Evolutionary conservation across 2,888 invertebrate genomes (phyloP).

Genomic region (Labia minor): DNA sequence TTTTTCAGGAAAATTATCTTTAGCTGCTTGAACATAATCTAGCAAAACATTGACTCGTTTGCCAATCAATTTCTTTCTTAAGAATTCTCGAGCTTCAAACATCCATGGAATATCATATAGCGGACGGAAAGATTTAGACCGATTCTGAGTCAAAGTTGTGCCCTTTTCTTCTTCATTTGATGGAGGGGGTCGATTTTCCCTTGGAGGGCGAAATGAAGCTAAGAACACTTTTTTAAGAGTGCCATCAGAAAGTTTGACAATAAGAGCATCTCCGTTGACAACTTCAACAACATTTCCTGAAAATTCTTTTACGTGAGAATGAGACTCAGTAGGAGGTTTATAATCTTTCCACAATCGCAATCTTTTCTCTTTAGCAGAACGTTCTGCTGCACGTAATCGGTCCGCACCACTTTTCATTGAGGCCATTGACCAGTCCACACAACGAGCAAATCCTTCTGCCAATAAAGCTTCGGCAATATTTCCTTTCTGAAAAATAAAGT

Average conservation of each 20-base stretch:
- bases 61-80: slow-evolving; percentile 89
- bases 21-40: slow-evolving; percentile 93
- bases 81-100: slow-evolving; percentile 95
- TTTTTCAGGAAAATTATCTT: slow-evolving; percentile 89
- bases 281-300: slow-evolving; percentile 77
- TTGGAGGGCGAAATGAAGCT: slow-evolving; percentile 88
- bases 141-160: slow-evolving; percentile 37
- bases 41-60: slow-evolving; percentile 86
- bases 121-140: slow-evolving; percentile 70
- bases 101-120: slow-evolving; percentile 97
- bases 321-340: slow-evolving; percentile 45
- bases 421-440: slow-evolving; percentile 87
- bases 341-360: slow-evolving; percentile 88
- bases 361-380: slow-evolving; percentile 73
- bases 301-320: slow-evolving; percentile 68
- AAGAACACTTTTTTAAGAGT: slow-evolving; percentile 84
- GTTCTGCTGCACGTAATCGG: slow-evolving; percentile 73
- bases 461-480: slow-evolving; percentile 91
- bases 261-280: slow-evolving; percentile 86
- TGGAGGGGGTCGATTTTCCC: slow-evolving; percentile 42
- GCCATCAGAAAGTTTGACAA: slow-evolving; percentile 69
- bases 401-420: slow-evolving; percentile 68
- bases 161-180: slow-evolving; percentile 18
- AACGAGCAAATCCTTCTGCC: slow-evolving; percentile 83
- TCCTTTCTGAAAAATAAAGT: slow-evolving; percentile 35